A percentile compares a stretch with the other conserved stretches of the same genome.
Conservation (phyloP, 2,797 vertebrate species). For the Gadopsis bispinosus region DNA sequence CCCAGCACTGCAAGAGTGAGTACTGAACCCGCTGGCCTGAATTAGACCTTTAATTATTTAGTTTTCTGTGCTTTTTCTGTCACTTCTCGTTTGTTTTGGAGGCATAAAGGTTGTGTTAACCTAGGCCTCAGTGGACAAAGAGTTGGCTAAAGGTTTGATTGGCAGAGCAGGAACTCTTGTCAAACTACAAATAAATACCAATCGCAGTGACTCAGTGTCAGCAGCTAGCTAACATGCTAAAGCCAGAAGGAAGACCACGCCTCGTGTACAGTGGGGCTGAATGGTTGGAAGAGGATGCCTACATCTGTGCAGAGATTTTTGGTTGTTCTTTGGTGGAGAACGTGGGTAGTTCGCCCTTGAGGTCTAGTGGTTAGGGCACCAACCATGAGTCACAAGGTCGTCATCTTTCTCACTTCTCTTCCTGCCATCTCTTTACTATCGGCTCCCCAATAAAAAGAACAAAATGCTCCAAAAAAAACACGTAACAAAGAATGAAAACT, state of each 20-base stretch:
- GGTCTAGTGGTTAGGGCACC: background rate
- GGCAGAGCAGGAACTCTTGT: background rate
- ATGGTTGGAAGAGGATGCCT: background rate
- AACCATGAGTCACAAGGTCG: no score
- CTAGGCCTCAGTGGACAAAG: background rate
- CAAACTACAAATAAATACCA: background rate
- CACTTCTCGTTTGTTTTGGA: background rate
- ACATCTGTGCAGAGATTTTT: background rate
- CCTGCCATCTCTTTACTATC: background rate
- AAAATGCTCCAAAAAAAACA: background rate
- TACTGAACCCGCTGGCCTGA: constrained; percentile 10
- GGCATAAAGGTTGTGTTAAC: background rate
- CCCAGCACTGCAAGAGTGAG: constrained; percentile 73
- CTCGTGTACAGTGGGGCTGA: background rate
- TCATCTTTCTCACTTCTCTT: background rate
- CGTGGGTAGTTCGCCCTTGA: no score
- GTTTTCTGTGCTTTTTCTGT: background rate
- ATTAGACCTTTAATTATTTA: background rate
- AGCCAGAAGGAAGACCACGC: background rate
- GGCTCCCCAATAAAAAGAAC: background rate
- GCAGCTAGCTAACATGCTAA: background rate
- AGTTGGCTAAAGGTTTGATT: background rate
- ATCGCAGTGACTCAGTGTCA: background rate
- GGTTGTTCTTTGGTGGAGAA: no score
- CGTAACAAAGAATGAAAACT: no score